Base-by-base conservation (phyloP, 1,140 invertebrate species). In the Lordiphosa stackelbergi region DNA sequence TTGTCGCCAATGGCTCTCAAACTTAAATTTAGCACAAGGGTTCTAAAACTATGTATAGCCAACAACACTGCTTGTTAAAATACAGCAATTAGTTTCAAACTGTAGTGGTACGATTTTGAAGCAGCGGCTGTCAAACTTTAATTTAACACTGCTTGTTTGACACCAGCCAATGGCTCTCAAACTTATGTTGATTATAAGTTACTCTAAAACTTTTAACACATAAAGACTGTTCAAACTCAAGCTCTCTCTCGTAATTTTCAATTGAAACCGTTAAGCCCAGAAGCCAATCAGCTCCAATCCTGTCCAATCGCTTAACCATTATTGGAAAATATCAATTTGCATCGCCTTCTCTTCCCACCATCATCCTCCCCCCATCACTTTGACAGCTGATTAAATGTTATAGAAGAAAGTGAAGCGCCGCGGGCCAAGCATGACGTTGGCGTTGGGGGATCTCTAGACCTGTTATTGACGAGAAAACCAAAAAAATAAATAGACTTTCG, bases 281-380 rank as follows among this genome's bases (percentile, higher is more conserved):
- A 31, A 42, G 68, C 53, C 10, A 11, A 12, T 31, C 38, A 36
- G 45, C 35, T 31, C 13, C 41, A 52, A 60, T 71, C 68, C 69
- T 66, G 68, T 64, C 54, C 38, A 35, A 49, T 54, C 38, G 24
- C 43, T 53, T 41, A 84, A 65, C 71, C 65, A 66, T 62, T 59
- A 58, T 74, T 74, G 64, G 59, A 60, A 73, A 78, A 74, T 78
- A 78, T 72, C 70, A 78, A 78, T 74, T 74, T 64, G 16, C 31
- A 53, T 51, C 43, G 36, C 45, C 51, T 53, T 54, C 45, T 31
- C 28, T 31, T 31, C 28, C 28, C 28, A 45, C 38, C 48, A 1
- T 2, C 16, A n/a, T n/a, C 16, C 16, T 19, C 3, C 19, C 19
- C 19, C 16, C 16, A 16, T 16, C 16, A 19, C 19, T 3, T 2